Evolutionary conservation across 1,140 invertebrate genomes (phyloP).

Genomic region (Alviniconcha marisindica): DNA sequence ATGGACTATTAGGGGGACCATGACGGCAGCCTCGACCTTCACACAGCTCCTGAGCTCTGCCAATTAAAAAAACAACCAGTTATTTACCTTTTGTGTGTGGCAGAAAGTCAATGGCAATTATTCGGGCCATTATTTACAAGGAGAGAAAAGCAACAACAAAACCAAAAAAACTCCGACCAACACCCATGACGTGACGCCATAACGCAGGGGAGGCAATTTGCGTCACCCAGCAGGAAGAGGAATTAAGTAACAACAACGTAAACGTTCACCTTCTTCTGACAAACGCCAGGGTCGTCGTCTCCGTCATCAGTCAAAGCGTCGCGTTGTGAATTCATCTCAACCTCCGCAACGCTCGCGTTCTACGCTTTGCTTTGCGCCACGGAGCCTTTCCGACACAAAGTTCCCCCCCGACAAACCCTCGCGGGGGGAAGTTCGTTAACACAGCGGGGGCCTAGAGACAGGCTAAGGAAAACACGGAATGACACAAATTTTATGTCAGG

Average conservation of each 20-base stretch:
- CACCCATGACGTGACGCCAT: not conserved
- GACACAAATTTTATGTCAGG: not conserved
- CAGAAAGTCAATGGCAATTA: too few relatives aligned
- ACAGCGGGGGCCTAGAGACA: not conserved
- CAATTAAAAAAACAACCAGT: too few relatives aligned
- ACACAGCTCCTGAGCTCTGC: too few relatives aligned
- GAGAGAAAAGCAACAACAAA: too few relatives aligned
- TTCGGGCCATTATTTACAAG: too few relatives aligned
- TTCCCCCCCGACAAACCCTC: not conserved
- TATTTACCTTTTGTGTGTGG: too few relatives aligned
- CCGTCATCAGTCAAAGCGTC: conserved; percentile 25
- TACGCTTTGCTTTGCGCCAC: too few relatives aligned
- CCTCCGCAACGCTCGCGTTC: not conserved
- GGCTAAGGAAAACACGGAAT: not conserved
- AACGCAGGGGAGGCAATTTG: not conserved
- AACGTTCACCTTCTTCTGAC: not conserved
- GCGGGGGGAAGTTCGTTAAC: not conserved
- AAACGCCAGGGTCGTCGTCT: not conserved
- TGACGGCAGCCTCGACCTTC: too few relatives aligned
- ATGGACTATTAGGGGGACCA: too few relatives aligned
- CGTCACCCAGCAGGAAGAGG: conserved; percentile 8
- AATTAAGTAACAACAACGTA: not conserved
- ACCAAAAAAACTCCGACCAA: not conserved
- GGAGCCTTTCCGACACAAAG: not conserved
- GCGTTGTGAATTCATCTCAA: not conserved